These are phyloP conservation scores for Galeopterus variegatus DNA, from an alignment of 2,113 vertebrate species.

Conservation along the genomic window DNA sequence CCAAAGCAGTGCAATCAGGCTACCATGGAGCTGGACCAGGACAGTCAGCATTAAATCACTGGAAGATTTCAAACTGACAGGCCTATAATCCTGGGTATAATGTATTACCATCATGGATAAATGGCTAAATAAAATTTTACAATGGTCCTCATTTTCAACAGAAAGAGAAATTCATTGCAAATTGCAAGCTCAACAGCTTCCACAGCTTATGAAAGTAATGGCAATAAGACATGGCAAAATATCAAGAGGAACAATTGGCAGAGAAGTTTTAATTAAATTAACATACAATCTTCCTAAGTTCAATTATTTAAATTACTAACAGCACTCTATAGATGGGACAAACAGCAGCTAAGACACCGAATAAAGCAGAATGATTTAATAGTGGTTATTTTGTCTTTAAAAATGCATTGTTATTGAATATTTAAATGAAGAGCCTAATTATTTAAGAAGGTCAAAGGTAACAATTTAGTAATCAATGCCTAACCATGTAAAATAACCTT, in stretches of 20 bases:
- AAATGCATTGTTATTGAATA: not conserved
- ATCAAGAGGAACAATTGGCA: not conserved
- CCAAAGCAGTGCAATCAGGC: not conserved
- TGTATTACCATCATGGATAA: conserved; percentile 67
- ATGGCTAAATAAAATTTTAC: conserved; percentile 79
- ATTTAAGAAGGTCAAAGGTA: conserved; percentile 6
- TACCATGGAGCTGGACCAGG: not conserved
- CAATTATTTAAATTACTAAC: conserved; percentile 46
- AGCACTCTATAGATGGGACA: not conserved
- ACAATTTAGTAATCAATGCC: conserved; percentile 67
- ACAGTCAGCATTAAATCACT: conserved; percentile 1
- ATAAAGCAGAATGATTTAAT: not conserved
- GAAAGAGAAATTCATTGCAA: conserved; percentile 50
- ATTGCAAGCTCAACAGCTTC: not conserved
- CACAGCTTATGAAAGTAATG: not conserved
- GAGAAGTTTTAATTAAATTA: conserved; percentile 76
- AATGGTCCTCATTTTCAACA: conserved; percentile 67
- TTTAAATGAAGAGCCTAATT: not conserved
- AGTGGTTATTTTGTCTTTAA: conserved; percentile 29
- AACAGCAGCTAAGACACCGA: not conserved
- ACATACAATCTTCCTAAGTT: conserved; percentile 9
- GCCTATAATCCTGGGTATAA: conserved; percentile 14
- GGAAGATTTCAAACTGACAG: conserved; percentile 61
- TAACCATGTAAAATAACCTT: conserved; percentile 64
- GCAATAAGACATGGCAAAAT: conserved; percentile 62